Evolutionary conservation across 2,888 invertebrate species (phyloP).

Genomic region (Junonia oenone): DNA sequence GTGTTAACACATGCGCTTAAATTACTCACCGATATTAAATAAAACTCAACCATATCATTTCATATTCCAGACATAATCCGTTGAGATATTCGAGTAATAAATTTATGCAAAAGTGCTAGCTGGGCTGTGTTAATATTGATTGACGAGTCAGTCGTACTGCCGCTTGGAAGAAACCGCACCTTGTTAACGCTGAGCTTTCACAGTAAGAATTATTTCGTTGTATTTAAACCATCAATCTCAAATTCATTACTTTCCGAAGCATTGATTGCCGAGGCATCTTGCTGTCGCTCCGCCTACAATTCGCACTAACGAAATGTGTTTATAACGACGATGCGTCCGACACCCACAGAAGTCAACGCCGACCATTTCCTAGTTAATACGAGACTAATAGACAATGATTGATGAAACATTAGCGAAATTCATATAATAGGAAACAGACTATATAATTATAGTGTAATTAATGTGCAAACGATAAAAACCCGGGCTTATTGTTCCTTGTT

Average conservation of each 20-base stretch:
- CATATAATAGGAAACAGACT: background rate
- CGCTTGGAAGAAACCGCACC: constrained; percentile 19
- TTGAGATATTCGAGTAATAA: constrained; percentile 17
- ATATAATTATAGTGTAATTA: constrained; percentile 60
- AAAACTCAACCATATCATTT: constrained; percentile 11
- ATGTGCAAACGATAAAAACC: constrained; percentile 39
- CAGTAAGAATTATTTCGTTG: constrained; percentile 1
- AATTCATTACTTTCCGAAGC: constrained; percentile 51
- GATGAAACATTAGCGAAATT: constrained; percentile 49
- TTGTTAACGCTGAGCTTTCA: constrained; percentile 2
- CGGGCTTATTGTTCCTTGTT: constrained; percentile 5
- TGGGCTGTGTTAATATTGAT: constrained; percentile 20
- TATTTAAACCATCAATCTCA: constrained; percentile 38
- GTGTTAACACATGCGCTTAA: constrained; percentile 12
- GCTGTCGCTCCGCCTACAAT: constrained; percentile 54
- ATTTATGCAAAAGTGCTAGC: constrained; percentile 10
- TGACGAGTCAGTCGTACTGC: constrained; percentile 20
- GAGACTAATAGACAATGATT: constrained; percentile 55
- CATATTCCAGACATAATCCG: constrained; percentile 18
- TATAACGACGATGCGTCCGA: constrained; percentile 66
- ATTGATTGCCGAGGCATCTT: constrained; percentile 44
- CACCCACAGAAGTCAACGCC: constrained; percentile 50
- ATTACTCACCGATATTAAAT: constrained; percentile 13
- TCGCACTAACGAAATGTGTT: constrained; percentile 67
- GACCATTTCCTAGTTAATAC: constrained; percentile 50